Evolutionary conservation across 2,113 vertebrate genomes (phyloP), one percentile per base, ranked within the genome.

Genomic region (Sylvia atricapilla): DNA sequence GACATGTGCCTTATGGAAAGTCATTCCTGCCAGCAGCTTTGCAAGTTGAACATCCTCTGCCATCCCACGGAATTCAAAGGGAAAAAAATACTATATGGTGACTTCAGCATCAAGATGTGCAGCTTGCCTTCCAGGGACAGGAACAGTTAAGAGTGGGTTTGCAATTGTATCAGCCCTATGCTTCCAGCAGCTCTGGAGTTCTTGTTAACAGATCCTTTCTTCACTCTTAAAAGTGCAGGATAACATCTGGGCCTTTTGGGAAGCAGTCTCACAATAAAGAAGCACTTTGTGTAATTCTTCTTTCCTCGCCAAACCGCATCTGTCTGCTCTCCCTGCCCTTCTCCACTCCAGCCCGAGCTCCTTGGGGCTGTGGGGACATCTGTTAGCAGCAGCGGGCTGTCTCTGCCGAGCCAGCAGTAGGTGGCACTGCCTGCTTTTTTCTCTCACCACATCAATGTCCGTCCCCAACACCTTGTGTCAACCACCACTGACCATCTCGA

Each of bases 161-260:
- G 87, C 96, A 95, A 95, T 78, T 96, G 94, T 93, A 97, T 95
- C 94, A 81, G 92, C 70, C 41, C 92, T 64, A 30, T 9, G 37
- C 94, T 93, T 95, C 95, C 93, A 95, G 89, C 96, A 94, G 94
- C 84, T 94, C 94, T 73, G 64, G 39, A 79, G 92, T 41, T 94
- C 90, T 75, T 96, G 97, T 92, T 97, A 97, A 97, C 97, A 97
- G 97, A 97, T 97, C 94, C 96, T 97, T 97, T 97, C 97, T 90
- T 97, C 97, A 96, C 96, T 90, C 96, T 94, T 96, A 87, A 94
- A 96, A 96, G 94, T 90, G 81, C 95, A 90, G 97, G 96, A 97
- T 96, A 97, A 97, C 97, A 97, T 97, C 97, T 97, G 97, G 95
- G 96, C 87, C 96, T 96, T 96, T 90, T 89, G 97, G 97, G 97